Conservation (phyloP, 1,140 invertebrate species). For the Camponotus vicinus region DNA sequence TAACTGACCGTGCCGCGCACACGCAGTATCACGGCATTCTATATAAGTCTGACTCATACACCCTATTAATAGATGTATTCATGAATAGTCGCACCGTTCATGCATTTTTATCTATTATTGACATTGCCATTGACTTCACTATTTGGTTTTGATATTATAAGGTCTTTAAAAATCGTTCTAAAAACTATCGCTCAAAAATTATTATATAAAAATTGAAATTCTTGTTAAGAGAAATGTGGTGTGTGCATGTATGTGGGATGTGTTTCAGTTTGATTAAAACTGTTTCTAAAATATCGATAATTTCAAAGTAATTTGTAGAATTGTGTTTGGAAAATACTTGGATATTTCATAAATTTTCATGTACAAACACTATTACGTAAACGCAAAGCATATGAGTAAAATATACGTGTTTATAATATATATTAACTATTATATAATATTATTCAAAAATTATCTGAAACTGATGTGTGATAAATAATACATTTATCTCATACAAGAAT, state of each 20-base stretch:
- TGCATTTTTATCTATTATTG: conserved; percentile 6
- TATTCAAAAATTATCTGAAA: conserved; percentile 3
- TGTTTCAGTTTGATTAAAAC: background rate
- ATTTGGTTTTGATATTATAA: background rate
- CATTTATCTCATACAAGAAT: background rate
- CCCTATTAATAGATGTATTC: conserved; percentile 22
- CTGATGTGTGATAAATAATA: background rate
- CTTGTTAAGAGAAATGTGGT: background rate
- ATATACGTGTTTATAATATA: background rate
- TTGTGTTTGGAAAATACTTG: background rate
- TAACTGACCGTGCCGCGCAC: conserved; percentile 24
- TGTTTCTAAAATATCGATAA: background rate
- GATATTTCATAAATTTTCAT: background rate
- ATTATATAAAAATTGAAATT: conserved; percentile 4
- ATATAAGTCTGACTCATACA: conserved; percentile 24
- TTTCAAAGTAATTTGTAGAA: background rate
- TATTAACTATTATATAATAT: background rate
- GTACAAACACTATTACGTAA: background rate
- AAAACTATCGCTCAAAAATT: background rate
- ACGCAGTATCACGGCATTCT: background rate
- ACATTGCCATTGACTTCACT: background rate
- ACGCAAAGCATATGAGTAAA: background rate
- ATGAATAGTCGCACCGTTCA: conserved; percentile 17
- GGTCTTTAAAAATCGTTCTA: background rate
- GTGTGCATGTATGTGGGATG: no score